Evolutionary conservation across 2,888 invertebrate genomes (phyloP).

Genomic region (Ischnus inquisitorius): DNA sequence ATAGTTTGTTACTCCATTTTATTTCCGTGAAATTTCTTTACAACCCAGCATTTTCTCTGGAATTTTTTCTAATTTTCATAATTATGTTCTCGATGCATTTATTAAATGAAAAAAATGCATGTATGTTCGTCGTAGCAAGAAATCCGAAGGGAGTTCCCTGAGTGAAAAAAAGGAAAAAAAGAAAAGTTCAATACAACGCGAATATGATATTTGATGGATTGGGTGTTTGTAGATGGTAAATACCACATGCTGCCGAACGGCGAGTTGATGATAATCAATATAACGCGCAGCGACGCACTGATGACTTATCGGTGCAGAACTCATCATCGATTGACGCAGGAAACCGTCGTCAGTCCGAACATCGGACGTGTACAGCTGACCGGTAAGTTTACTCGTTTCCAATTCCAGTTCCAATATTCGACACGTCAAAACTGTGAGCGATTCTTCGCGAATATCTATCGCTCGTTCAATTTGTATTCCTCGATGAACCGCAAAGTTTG

Average conservation of each 20-base stretch:
- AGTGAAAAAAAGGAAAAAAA: background rate
- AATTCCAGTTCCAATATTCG: background rate
- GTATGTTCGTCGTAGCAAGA: background rate
- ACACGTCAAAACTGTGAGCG: too few relatives aligned
- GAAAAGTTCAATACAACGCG: background rate
- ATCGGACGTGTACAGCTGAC: constrained; percentile 87
- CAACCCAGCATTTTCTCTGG: too few relatives aligned
- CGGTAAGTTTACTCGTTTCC: constrained; percentile 83
- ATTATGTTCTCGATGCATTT: constrained; percentile 50
- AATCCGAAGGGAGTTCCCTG: background rate
- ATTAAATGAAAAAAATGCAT: constrained; percentile 68
- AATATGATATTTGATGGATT: constrained; percentile 53
- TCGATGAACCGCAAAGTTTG: too few relatives aligned
- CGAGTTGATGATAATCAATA: constrained; percentile 88
- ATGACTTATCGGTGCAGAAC: constrained; percentile 88
- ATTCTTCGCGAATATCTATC: too few relatives aligned
- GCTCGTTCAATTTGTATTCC: too few relatives aligned
- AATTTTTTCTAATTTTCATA: too few relatives aligned
- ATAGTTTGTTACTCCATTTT: too few relatives aligned
- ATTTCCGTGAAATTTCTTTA: too few relatives aligned
- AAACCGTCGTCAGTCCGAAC: constrained; percentile 87
- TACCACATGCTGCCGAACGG: constrained; percentile 88
- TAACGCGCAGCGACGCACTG: constrained; percentile 87
- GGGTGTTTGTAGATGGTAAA: constrained; percentile 86
- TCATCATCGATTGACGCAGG: constrained; percentile 88